phyloP scores from a whole-genome alignment of 2,113 vertebrate species.

The Lagopus muta region DNA sequence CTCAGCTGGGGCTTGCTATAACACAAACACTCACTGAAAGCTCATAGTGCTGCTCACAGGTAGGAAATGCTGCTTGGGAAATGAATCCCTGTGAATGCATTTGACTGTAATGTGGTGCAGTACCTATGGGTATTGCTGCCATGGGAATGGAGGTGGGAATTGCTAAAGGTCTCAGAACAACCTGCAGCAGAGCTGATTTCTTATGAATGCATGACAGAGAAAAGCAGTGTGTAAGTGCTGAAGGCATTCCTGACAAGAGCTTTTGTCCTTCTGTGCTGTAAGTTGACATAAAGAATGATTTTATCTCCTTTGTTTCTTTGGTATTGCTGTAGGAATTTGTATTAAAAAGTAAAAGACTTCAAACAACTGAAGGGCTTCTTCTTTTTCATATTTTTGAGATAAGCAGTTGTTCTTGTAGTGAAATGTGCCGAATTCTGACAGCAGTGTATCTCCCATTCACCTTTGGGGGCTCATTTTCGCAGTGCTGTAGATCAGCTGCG shows the following conservation, averaged over 20 bases:
- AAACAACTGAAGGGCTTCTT: rapidly evolving
- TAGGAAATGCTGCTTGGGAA: background rate
- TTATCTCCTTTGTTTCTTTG: background rate
- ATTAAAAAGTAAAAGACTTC: background rate
- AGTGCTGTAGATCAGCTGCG: background rate
- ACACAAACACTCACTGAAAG: background rate
- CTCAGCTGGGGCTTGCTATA: background rate
- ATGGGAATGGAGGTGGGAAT: background rate
- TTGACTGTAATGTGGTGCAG: background rate
- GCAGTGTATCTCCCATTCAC: background rate
- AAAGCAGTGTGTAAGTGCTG: background rate
- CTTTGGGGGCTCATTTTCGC: background rate
- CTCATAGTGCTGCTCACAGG: rapidly evolving
- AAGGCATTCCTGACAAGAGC: background rate
- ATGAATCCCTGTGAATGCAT: background rate
- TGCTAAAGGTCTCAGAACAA: background rate
- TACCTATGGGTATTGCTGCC: background rate
- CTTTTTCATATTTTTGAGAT: background rate
- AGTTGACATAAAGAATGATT: background rate
- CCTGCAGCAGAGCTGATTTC: background rate
- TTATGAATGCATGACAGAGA: rapidly evolving
- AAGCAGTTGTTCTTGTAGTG: background rate
- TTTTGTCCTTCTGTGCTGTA: background rate
- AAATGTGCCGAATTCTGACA: background rate
- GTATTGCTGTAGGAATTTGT: background rate